Base-by-base conservation (phyloP, 2,797 vertebrate species). In the Cossypha polioptera region DNA sequence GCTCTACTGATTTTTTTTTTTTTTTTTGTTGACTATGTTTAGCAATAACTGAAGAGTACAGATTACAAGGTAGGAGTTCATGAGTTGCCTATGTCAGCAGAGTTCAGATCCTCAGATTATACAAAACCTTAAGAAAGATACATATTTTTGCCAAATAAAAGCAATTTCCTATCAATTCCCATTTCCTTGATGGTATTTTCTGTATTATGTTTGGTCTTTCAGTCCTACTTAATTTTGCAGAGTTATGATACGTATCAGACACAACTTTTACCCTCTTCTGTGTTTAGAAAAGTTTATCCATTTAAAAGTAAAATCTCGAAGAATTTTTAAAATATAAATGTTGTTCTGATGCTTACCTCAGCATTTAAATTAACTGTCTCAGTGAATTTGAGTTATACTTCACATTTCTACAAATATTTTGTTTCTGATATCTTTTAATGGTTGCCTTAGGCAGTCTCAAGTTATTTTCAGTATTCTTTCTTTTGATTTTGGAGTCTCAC, bases 381-480 rank as follows among this genome's bases (percentile, higher is more conserved):
- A 53, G 33, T 53, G 45, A 86, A 67, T 26, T 69, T 54, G 21
- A 76, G 22, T 71, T 88, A 54, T 40, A 43, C 7, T 89, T 84
- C 65, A 43, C 45, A 42, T 71, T 53, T 24, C 24, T 19, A 33
- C 17, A 31, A 81, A 40, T 54, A 72, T 65, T 87, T 86, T 84
- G 17, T 33, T 10, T 62, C 45, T 68, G 24, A 35, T 33, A 68
- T 14, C 15, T 91, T 91, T 74, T 75, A 91, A 83, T 33, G 66
- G 13, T 79, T 94, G 48, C 80, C 45, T 90, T 43, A 83, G 68
- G 72, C 45, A 90, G 26, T 28, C 31, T 72, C 7, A 45, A 33
- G 21, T 48, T 94, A 74, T 84, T 94, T 95, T 35, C 17, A 67
- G 40, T 47, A 36, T 43, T 45, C 51, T 88, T 71, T 89, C n/a